Conservation (phyloP, 2,113 vertebrate species). For the Chroicocephalus ridibundus region DNA sequence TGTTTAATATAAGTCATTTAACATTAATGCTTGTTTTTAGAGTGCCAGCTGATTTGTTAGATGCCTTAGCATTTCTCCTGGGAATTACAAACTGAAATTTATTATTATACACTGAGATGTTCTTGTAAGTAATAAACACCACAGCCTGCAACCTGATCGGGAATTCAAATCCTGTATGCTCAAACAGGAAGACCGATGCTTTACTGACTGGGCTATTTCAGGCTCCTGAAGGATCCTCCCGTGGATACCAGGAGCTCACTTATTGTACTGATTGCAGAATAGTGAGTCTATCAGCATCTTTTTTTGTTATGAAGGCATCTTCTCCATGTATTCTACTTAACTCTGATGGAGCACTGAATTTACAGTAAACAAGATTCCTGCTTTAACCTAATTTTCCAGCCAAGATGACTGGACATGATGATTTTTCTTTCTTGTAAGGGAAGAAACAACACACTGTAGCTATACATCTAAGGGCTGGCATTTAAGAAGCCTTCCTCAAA, state of each 20-base stretch:
- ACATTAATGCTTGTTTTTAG: background rate
- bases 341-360: background rate
- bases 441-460: background rate
- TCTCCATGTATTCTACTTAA: background rate
- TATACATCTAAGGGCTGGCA: background rate
- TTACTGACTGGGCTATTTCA: background rate
- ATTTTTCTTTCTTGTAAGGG: background rate
- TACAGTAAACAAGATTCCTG: background rate
- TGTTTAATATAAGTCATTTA: background rate
- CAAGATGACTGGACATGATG: background rate
- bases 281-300: background rate
- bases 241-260: background rate
- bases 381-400: constrained; percentile 31
- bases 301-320: background rate
- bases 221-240: background rate
- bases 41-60: constrained; percentile 1
- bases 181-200: background rate
- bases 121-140: background rate
- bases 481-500: background rate
- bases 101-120: background rate
- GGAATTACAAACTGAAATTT: background rate
- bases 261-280: background rate
- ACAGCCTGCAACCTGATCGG: background rate
- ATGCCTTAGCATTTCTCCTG: background rate
- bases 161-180: background rate